A percentile compares a stretch with the other conserved stretches of the same genome.
Conservation (phyloP, 1,140 invertebrate genomes). For the Charaxes varanes region DNA sequence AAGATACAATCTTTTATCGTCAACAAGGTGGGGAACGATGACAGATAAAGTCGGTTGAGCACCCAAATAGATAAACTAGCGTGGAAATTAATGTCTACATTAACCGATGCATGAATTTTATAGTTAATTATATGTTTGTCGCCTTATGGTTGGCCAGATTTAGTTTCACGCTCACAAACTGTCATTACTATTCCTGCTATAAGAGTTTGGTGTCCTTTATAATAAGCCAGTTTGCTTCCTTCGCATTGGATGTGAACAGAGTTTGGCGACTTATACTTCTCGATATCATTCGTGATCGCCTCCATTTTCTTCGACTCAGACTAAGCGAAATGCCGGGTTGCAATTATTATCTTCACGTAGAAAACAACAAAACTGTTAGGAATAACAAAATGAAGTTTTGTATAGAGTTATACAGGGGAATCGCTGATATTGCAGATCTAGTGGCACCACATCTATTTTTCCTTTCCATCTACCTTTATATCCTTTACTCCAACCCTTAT, state of each 20-base stretch:
- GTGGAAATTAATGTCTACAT: constrained; percentile 74
- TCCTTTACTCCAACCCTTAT: too few relatives aligned
- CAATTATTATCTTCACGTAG: constrained; percentile 43
- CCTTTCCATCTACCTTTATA: too few relatives aligned
- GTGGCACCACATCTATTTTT: too few relatives aligned
- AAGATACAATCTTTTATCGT: constrained; percentile 43
- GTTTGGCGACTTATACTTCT: constrained; percentile 50
- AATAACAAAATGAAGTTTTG: constrained; percentile 45
- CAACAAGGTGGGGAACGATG: constrained; percentile 52
- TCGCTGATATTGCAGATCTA: constrained; percentile 43
- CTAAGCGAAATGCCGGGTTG: constrained; percentile 32
- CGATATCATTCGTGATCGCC: constrained; percentile 41
- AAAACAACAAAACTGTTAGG: constrained; percentile 38
- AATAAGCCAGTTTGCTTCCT: constrained; percentile 34
- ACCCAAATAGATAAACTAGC: constrained; percentile 73
- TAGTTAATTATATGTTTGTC: constrained; percentile 64
- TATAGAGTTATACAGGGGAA: constrained; percentile 38
- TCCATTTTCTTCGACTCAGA: constrained; percentile 38
- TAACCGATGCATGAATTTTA: constrained; percentile 72
- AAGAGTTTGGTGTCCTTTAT: constrained; percentile 27
- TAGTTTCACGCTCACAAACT: constrained; percentile 27
- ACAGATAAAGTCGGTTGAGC: constrained; percentile 71
- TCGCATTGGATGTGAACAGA: constrained; percentile 48
- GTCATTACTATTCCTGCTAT: constrained; percentile 38
- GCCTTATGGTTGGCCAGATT: constrained; percentile 36